A percentile compares a stretch with the other conserved stretches of the same genome.
These are phyloP conservation scores for Chaetodon trifasciatus DNA, from an alignment of 2,797 vertebrate species.

Conservation along the genomic window DNA sequence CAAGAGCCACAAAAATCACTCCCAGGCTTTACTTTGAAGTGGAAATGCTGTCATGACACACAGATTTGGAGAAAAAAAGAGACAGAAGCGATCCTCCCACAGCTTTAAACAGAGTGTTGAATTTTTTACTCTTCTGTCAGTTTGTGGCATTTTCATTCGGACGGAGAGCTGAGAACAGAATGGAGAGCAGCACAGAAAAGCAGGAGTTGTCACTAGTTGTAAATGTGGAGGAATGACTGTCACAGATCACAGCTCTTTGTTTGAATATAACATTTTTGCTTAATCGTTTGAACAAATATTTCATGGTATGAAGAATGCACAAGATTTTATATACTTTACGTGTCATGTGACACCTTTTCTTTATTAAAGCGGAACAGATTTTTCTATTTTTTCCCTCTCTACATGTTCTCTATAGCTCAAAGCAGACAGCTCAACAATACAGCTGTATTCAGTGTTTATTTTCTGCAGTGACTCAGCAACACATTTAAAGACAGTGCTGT, in stretches of 20 bases:
- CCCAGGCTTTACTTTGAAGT: conserved; percentile 37
- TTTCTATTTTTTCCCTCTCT: not conserved
- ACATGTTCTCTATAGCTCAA: not conserved
- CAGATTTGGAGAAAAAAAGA: conserved; percentile 13
- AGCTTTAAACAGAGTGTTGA: conserved; percentile 38
- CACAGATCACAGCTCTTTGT: not conserved
- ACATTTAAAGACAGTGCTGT: conserved; percentile 17
- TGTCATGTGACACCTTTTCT: not conserved
- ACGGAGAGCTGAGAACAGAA: conserved; percentile 37
- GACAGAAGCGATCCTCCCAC: conserved; percentile 22
- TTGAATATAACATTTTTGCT: not conserved
- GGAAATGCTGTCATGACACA: conserved; percentile 48
- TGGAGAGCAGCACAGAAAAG: conserved; percentile 5
- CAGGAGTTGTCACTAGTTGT: not conserved
- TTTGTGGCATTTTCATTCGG: conserved; percentile 39
- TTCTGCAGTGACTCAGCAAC: conserved; percentile 18
- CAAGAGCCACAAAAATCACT: conserved; percentile 52
- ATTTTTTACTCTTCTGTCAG: conserved; percentile 36
- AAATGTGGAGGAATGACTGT: conserved; percentile 1
- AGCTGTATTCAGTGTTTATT: conserved; percentile 25
- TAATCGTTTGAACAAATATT: not conserved
- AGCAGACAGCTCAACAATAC: conserved; percentile 21
- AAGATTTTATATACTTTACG: not conserved
- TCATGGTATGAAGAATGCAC: conserved; percentile 6
- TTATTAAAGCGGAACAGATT: not conserved